Evolutionary conservation across 2,797 vertebrate genomes (phyloP), one percentile per base, ranked within the genome.

Genomic region (Phoeniculus purpureus): DNA sequence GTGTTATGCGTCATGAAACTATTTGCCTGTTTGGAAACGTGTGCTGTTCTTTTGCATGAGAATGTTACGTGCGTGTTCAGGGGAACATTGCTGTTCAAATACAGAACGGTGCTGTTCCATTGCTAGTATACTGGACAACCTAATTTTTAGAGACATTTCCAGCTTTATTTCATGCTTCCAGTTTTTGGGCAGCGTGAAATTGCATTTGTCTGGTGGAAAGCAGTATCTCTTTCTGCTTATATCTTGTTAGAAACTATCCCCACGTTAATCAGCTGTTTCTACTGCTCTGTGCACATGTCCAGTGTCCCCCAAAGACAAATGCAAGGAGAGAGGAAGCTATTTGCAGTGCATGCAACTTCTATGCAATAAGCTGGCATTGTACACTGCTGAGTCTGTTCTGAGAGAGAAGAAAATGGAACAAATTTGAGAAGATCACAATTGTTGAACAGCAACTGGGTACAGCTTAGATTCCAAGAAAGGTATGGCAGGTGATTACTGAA

Each of bases 341-440:
- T 43, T 66, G 85, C 79, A 91, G 62, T 81, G 71, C 92, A 91
- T 90, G 93, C 60, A 72, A 89, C 91, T 92, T 87, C 77, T 52
- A 85, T 64, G 64, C 87, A 93, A 92, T 95, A 95, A 77, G 43
- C 55, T 85, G 66, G 76, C 52, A 89, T 85, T 29, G 34, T 62
- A 85, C 66, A 87, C 7, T 82, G 81, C 81, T 92, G 90, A 3
- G 61, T 87, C 81, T 90, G 48, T 94, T 95, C 90, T 64, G 68
- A 89, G 90, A 81, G 81, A 87, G 87, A 96, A 95, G 85, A 66
- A 9, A 88, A 76, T 65, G 56, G 29, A 89, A 77, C 13, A 59
- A 51, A 66, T 15, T n/a, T 9, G 14, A 70, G 37, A 68, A 66
- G 45, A 77, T 60, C 54, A 22, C 21, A 6, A 50, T 11, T 45